A percentile compares a stretch with the other conserved stretches of the same genome.
phyloP scores from a whole-genome alignment of 2,888 invertebrate species.

The Drosophila meridiana region DNA sequence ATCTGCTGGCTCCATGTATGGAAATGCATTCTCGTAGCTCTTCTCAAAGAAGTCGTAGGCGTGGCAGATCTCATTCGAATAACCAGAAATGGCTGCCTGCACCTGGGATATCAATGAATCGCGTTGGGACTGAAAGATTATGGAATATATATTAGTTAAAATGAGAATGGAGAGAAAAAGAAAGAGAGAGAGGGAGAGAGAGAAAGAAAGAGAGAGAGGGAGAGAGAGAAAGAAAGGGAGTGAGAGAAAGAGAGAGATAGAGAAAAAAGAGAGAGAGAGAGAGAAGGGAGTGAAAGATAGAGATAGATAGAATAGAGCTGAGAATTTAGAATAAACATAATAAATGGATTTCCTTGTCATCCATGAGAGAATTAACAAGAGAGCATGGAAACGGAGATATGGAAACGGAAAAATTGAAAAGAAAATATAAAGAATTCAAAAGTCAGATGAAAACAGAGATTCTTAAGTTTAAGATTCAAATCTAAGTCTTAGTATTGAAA shows the following conservation, averaged over 20 bases:
- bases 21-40: constrained; percentile 61
- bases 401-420: too few relatives aligned
- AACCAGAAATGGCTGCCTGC: constrained; percentile 88
- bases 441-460: too few relatives aligned
- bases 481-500: too few relatives aligned
- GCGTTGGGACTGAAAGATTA: constrained; percentile 84
- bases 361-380: too few relatives aligned
- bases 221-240: too few relatives aligned
- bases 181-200: background rate
- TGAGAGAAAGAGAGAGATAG: too few relatives aligned
- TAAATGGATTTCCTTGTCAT: background rate
- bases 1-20: constrained; percentile 28
- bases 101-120: constrained; percentile 87
- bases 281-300: constrained; percentile 65
- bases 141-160: background rate
- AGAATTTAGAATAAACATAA: too few relatives aligned
- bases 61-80: constrained; percentile 87
- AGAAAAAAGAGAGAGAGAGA: too few relatives aligned
- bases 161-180: background rate
- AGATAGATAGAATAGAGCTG: background rate
- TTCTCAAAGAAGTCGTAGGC: constrained; percentile 87
- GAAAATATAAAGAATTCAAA: too few relatives aligned
- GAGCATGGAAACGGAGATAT: background rate
- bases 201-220: too few relatives aligned
- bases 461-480: too few relatives aligned